Conservation (phyloP, 2,113 vertebrate genomes). For the Cyanistes caeruleus region DNA sequence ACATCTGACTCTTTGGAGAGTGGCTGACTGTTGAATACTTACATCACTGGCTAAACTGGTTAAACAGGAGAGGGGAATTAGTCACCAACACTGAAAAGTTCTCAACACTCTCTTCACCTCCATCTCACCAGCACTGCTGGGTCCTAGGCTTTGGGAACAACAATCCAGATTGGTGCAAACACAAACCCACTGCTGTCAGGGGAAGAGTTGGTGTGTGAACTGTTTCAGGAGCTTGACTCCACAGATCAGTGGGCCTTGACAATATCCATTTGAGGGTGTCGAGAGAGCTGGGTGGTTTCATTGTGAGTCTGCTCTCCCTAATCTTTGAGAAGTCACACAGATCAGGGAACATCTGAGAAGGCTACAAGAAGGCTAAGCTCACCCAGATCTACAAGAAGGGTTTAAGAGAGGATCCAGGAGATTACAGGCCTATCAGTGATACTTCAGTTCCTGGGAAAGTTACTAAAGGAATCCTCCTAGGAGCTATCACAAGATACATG, state of each 20-base stretch:
- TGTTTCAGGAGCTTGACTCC: background rate
- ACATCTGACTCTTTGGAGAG: background rate
- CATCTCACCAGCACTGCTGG: background rate
- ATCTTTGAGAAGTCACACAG: background rate
- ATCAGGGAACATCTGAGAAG: background rate
- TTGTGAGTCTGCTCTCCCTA: background rate
- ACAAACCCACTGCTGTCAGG: rapidly evolving
- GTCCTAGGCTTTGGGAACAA: background rate
- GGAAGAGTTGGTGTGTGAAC: background rate
- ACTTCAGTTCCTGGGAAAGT: background rate
- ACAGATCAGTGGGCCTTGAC: background rate
- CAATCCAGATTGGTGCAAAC: background rate
- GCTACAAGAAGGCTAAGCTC: background rate
- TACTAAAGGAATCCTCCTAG: background rate
- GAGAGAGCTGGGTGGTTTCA: background rate
- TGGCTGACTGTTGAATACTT: background rate
- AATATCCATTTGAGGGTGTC: background rate
- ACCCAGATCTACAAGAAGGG: rapidly evolving
- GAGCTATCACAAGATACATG: background rate
- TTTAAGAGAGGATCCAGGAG: background rate
- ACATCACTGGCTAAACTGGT: background rate
- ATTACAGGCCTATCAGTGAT: background rate
- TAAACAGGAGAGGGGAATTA: background rate
- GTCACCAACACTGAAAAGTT: background rate
- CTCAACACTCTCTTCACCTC: background rate